phyloP scores from a whole-genome alignment of 2,797 vertebrate genomes.

The Hydrocynus forskahlii region DNA sequence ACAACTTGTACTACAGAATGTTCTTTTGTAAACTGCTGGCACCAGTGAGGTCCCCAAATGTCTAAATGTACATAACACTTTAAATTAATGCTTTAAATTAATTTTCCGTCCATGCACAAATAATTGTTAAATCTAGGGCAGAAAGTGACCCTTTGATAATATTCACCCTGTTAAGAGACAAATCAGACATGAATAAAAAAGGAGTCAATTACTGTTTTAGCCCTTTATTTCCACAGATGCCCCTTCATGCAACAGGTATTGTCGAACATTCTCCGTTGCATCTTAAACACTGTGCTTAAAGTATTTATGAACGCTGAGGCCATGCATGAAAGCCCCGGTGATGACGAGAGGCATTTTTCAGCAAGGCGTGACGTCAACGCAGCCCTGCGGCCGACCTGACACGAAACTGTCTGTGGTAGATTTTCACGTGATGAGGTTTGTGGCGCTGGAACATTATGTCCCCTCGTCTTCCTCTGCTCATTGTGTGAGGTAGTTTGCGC shows the following conservation, averaged over 20 bases:
- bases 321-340: constrained; percentile 29
- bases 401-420: constrained; percentile 18
- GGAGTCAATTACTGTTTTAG: no score
- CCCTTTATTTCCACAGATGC: neutral
- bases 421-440: constrained; percentile 36
- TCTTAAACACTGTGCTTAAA: constrained; percentile 49
- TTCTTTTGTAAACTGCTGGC: no score
- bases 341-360: constrained; percentile 53
- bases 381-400: constrained; percentile 26
- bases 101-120: no score
- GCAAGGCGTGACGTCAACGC: constrained; percentile 40
- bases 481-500: neutral
- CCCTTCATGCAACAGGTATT: constrained; percentile 28
- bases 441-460: neutral
- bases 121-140: no score
- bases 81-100: no score
- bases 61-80: no score
- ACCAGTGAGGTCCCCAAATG: no score
- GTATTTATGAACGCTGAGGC: constrained; percentile 46
- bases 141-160: no score
- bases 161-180: no score
- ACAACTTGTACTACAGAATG: no score
- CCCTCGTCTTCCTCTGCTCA: constrained; percentile 4
- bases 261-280: constrained; percentile 30
- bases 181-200: no score